phyloP scores from a whole-genome alignment of 2,888 invertebrate genomes.

The Meteorus colon region DNA sequence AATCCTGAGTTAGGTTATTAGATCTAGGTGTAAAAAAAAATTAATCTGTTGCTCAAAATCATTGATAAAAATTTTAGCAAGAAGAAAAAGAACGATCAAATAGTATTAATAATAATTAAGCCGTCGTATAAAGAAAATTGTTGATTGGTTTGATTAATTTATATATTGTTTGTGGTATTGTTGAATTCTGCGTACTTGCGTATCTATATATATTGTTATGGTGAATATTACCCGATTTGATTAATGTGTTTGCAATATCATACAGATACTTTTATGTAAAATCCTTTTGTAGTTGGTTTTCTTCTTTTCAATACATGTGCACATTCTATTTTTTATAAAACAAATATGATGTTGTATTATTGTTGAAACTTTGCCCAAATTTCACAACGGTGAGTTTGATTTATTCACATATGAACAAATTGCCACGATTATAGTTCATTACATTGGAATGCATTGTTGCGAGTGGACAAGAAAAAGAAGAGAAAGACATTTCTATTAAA shows the following conservation, averaged over 20 bases:
- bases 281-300: not conserved
- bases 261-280: not conserved
- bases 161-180: not conserved
- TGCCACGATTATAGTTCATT: conserved; percentile 10
- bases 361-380: not conserved
- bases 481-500: conserved; percentile 25
- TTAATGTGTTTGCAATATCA: not conserved
- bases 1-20: conserved; percentile 29
- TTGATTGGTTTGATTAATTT: not conserved
- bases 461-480: not conserved
- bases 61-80: not conserved
- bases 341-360: not conserved
- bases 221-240: not conserved
- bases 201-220: not conserved
- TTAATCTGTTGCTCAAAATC: conserved; percentile 26
- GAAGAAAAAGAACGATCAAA: not conserved
- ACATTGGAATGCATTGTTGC: conserved; percentile 12
- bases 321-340: conserved; percentile 7
- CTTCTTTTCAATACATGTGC: not conserved
- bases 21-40: conserved; percentile 20
- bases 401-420: not conserved
- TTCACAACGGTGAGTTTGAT: not conserved
- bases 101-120: not conserved
- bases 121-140: not conserved
- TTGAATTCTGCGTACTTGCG: not conserved